Evolutionary conservation across 2,113 vertebrate species (phyloP), one percentile per base, ranked within the genome.

Genomic region (Falco punctatus): DNA sequence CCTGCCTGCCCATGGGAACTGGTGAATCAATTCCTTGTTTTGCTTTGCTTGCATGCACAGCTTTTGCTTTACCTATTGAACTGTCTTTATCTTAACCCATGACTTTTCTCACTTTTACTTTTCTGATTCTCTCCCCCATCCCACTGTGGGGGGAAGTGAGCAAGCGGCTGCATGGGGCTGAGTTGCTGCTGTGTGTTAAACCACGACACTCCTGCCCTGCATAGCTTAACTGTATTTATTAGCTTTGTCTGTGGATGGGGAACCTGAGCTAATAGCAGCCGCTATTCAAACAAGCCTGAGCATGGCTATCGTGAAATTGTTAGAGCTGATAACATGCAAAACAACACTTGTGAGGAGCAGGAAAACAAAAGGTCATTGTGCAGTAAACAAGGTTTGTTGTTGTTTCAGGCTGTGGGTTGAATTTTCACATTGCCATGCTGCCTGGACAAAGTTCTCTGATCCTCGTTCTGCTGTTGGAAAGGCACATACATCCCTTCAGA

Each of bases 401-500:
- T 69, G 20, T 52, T 49, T 65, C 35, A 81, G 11, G 12, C 40
- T 66, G 35, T 48, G 24, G 5, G 10, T 19, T 84, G 22, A 11
- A 9, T 61, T 70, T 91, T 89, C n/a, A 42, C 69, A 40, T 7
- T 28, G 11, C 14, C 9, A 22, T 48, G 86, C 86, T 55, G 8
- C 11, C 35, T 75, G 24, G 16, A 33, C 11, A 2, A 82, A 74
- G 9, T 81, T 33, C 16, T 85, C 30, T 70, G 16, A 28, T 70
- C 8, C 32, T 54, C 0, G 0, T 5, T 52, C 9, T 61, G 10
- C 15, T 38, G 6, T 19, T 24, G 22, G 52, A 77, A 83, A 55
- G 13, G 17, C 27, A n/a, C 10, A 64, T 6, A 9, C 21, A 30
- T 33, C 9, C 19, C n/a, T 3, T 1, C 15, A 30, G 30, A 72